Evolutionary conservation across 1,140 invertebrate genomes (phyloP), one percentile per base, ranked within the genome.

Genomic region (Heliothis subflexa): DNA sequence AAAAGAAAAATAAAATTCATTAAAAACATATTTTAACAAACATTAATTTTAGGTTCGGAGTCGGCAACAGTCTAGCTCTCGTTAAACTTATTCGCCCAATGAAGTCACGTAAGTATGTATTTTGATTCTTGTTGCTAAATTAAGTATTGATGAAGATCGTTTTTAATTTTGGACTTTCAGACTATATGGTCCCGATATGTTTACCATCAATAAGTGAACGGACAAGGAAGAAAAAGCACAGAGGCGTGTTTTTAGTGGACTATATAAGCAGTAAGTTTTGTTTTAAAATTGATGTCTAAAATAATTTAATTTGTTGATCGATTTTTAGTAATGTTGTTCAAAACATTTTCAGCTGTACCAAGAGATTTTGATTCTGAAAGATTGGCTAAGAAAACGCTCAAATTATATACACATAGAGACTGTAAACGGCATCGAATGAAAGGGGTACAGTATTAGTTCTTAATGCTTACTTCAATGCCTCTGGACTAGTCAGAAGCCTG

Each of bases 361-460:
- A 87, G 85, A 77, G 91, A 92, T 68, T 90, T 93, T 33, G 88
- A 92, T 74, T 80, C 84, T 3, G 91, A 92, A 75, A 89, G 81
- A 86, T 89, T 93, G 88, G 92, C 86, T 2, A 93, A 93, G 81
- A 91, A 88, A 64, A 87, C 90, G 10, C 64, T 93, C 9, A 91
- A 88, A 84, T 72, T 93, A 75, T 93, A 86, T 70, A 90, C 91
- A 13, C 92, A 93, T 54, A 89, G 88, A 78, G 90, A 92, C 55
- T 92, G 92, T 77, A 82, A 82, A 49, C 84, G 85, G 73, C 89
- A 88, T 81, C 83, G 89, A 33, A 88, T 87, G 84, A 86, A 86
- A 80, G 80, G 11, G 62, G 74, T 77, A 64, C 55, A 64, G 59
- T 54, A 16, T 16, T 7, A 28, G n/a, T 50, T 59, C 3, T 18